Conservation (phyloP, 2,113 vertebrate species). For the Hemichromis elongatus region DNA sequence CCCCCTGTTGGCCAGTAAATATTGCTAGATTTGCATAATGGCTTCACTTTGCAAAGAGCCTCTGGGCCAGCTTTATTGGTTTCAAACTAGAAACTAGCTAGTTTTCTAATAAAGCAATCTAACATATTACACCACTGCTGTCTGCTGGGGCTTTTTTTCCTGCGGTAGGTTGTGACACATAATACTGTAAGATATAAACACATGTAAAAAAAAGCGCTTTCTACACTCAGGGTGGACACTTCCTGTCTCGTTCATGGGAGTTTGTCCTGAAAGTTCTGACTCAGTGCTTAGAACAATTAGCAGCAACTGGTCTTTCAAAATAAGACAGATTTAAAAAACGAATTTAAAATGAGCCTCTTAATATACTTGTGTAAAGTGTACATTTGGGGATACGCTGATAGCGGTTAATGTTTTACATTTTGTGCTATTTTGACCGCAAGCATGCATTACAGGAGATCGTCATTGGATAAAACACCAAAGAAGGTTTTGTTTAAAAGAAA, state of each 20-base stretch:
- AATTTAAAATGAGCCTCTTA: background rate
- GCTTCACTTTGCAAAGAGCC: background rate
- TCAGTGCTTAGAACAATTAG: background rate
- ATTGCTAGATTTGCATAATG: background rate
- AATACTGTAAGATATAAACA: background rate
- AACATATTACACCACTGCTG: background rate
- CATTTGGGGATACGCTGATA: background rate
- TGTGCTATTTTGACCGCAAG: background rate
- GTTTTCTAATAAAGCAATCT: background rate
- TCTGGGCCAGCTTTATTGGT: background rate
- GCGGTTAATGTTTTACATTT: background rate
- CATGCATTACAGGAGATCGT: background rate
- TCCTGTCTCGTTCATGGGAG: background rate
- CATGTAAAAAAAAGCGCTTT: background rate
- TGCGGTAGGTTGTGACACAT: background rate
- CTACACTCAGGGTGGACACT: background rate
- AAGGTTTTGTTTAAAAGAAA: background rate
- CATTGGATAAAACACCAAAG: background rate
- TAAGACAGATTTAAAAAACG: background rate
- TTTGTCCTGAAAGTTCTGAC: background rate
- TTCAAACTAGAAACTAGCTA: background rate
- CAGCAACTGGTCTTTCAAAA: background rate
- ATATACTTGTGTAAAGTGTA: background rate
- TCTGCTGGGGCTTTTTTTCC: background rate
- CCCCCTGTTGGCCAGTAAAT: background rate